These are phyloP conservation scores for Pygmarrhopalites habei DNA, from an alignment of 1,140 invertebrate genomes.

Conservation along the genomic window DNA sequence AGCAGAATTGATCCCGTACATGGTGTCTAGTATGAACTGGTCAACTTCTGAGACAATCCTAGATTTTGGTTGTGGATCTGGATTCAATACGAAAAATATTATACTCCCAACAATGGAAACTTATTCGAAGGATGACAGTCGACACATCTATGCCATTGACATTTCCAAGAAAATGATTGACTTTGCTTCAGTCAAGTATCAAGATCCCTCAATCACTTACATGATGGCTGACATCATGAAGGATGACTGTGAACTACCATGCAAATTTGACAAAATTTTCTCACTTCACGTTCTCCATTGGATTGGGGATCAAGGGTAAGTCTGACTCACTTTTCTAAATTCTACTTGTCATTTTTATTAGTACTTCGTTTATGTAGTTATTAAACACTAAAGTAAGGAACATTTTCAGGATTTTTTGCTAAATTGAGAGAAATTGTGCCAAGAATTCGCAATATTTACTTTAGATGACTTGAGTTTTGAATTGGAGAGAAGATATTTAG, in stretches of 20 bases:
- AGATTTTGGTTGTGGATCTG: conserved; percentile 39
- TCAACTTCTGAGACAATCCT: conserved; percentile 21
- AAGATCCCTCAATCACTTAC: conserved; percentile 30
- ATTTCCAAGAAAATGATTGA: conserved; percentile 37
- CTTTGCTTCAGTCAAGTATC: conserved; percentile 33
- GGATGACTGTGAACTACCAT: conserved; percentile 24
- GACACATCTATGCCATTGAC: conserved; percentile 29
- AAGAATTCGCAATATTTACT: too few relatives aligned
- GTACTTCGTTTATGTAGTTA: not conserved
- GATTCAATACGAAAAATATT: conserved; percentile 35
- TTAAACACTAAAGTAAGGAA: not conserved
- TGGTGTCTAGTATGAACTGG: conserved; percentile 32
- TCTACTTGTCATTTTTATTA: not conserved
- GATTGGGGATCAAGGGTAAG: conserved; percentile 37
- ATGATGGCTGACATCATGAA: conserved; percentile 35
- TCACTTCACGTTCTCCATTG: conserved; percentile 38
- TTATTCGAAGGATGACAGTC: not conserved
- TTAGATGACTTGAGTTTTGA: too few relatives aligned
- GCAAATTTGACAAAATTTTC: conserved; percentile 38
- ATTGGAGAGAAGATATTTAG: too few relatives aligned
- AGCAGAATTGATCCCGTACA: conserved; percentile 34
- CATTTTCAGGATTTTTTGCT: too few relatives aligned
- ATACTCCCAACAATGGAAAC: conserved; percentile 21
- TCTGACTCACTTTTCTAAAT: not conserved
- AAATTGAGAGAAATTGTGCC: too few relatives aligned